Conservation (phyloP, 1,140 invertebrate genomes). For the Chlorops oryzae region DNA sequence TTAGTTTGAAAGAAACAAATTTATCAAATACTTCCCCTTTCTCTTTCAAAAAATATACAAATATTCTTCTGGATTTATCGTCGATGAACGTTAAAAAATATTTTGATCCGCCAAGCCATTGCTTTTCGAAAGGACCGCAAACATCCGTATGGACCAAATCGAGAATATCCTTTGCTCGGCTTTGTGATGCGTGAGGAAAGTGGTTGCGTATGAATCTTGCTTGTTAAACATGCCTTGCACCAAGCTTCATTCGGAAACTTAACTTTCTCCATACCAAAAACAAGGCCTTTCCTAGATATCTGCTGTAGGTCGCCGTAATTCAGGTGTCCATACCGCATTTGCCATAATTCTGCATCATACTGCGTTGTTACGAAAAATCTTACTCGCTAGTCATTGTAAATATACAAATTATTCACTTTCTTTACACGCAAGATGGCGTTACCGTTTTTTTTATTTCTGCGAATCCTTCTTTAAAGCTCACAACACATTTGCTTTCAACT, state of each 20-base stretch:
- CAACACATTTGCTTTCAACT: conserved; percentile 2
- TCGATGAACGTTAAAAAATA: conserved; percentile 34
- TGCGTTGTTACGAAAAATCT: neutral
- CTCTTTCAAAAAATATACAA: conserved; percentile 6
- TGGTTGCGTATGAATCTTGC: neutral
- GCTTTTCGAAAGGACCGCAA: conserved; percentile 27
- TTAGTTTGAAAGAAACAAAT: too few relatives aligned
- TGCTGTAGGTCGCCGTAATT: neutral
- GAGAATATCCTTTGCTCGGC: conserved; percentile 7
- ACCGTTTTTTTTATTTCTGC: neutral
- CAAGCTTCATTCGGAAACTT: neutral
- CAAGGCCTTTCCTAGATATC: neutral
- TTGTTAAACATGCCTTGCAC: neutral
- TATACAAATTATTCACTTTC: neutral
- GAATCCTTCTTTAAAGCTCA: neutral
- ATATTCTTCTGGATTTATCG: conserved; percentile 1
- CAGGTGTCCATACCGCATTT: neutral
- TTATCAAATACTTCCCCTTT: conserved; percentile 7
- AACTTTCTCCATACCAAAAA: neutral
- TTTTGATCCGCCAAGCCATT: conserved; percentile 20
- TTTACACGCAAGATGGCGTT: neutral
- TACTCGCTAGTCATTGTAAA: neutral
- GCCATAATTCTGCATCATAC: neutral
- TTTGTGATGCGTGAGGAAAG: neutral
- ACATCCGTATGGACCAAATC: conserved; percentile 34